Conservation (phyloP, 2,113 vertebrate genomes). For the Crotalus tigris region DNA sequence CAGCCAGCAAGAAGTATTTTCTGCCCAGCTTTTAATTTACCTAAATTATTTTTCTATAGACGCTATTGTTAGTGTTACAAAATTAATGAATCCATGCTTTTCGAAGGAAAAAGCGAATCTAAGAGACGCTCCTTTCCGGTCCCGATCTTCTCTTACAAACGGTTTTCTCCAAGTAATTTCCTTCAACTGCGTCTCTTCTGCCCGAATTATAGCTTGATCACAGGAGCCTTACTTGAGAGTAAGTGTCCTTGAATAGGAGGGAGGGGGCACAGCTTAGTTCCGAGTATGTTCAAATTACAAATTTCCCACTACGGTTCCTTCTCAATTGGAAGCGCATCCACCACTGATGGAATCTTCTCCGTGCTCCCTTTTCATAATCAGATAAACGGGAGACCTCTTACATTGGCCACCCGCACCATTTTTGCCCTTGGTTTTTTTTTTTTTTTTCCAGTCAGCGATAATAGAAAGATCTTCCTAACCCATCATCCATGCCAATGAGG, state of each 20-base stretch:
- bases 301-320: not conserved
- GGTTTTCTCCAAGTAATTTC: not conserved
- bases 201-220: not conserved
- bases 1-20: not conserved
- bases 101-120: conserved; percentile 4
- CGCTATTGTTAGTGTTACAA: not conserved
- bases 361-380: not conserved
- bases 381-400: not conserved
- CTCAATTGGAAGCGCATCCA: not conserved
- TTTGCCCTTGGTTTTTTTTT: not conserved
- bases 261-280: not conserved
- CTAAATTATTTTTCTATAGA: conserved; percentile 7
- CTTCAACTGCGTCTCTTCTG: not conserved
- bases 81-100: conserved; percentile 29
- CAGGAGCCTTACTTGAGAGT: not conserved
- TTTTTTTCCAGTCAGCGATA: not conserved
- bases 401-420: not conserved
- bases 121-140: not conserved
- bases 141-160: not conserved
- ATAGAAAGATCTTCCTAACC: not conserved
- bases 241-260: not conserved
- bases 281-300: not conserved
- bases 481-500: not conserved
- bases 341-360: not conserved
- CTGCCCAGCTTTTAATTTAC: not conserved